Evolutionary conservation across 2,113 vertebrate species (phyloP), one percentile per base, ranked within the genome.

Genomic region (Psephotus haematonotus): DNA sequence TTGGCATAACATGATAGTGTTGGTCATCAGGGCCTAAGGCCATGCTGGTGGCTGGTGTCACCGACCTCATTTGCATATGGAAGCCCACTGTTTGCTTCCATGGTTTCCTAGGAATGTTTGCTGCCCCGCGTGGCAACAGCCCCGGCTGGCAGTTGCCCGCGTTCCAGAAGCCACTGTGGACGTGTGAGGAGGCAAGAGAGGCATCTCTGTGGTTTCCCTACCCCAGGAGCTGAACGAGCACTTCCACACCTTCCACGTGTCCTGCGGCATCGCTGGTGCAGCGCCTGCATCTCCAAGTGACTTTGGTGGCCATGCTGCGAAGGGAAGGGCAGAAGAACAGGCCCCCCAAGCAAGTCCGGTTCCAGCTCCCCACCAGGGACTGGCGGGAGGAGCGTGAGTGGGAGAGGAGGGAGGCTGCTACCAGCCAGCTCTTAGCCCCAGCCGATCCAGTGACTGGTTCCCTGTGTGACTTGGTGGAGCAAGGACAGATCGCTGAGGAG

Each of bases 381-480:
- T 71, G 28, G 28, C 9, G 1, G 10, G 47, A 87, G 55, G 46
- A 46, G 33, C 8, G 4, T 1, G 19, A 55, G 28, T 31, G n/a
- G 19, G 33, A 60, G 62, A 74, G 25, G 22, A 75, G 7, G 17
- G 22, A 44, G 27, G 44, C 33, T 10, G 44, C 37, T 8, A 23
- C 20, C 1, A 4, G 18, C 1, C 9, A 33, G 12, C 23, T 33
- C 27, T 19, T 33, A 13, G 57, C 39, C 27, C 9, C 33, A 63
- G 62, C 1, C 4, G 4, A 5, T 44, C 50, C 3, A 0, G 37
- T 24, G 3, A 3, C 17, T 14, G 7, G 9, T 33, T 74, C 33
- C 17, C 27, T 6, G 1, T 33, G 33, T 52, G 17, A 6, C 52
- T 28, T 37, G 52, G 20, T 35, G 60, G 35, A 28, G 17, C 14